Evolutionary conservation across 2,797 vertebrate genomes (phyloP).

Genomic region (Lagodon rhomboides): DNA sequence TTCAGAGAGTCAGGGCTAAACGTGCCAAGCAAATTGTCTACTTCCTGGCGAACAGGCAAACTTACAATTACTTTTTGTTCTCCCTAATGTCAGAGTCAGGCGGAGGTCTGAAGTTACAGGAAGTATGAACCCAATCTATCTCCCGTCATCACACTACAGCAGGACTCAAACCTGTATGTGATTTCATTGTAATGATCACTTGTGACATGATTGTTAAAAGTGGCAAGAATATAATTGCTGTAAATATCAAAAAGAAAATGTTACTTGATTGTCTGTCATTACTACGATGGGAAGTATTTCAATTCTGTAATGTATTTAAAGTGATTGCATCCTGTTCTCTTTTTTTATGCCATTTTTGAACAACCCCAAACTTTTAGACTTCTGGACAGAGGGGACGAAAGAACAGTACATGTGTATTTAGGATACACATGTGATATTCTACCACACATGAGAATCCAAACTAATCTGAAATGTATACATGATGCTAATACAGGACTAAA

Average conservation of each 20-base stretch:
- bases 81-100: slow-evolving; percentile 39
- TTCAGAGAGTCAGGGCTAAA: slow-evolving; percentile 71
- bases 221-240: slow-evolving; percentile 79
- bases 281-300: slow-evolving; percentile 73
- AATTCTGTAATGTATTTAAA: slow-evolving; percentile 78
- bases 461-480: slow-evolving; percentile 71
- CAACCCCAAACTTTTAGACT: slow-evolving; percentile 49
- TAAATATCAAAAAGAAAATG: slow-evolving; percentile 80
- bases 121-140: slow-evolving; percentile 56
- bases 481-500: slow-evolving; percentile 67
- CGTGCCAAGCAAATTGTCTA: slow-evolving; percentile 76
- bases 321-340: slow-evolving; percentile 73
- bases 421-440: slow-evolving; percentile 64
- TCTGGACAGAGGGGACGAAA: slow-evolving; percentile 50
- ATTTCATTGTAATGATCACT: slow-evolving; percentile 67
- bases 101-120: slow-evolving; percentile 46
- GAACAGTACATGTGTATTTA: slow-evolving; percentile 63
- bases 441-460: slow-evolving; percentile 62
- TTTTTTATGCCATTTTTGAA: slow-evolving; percentile 70
- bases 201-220: slow-evolving; percentile 74
- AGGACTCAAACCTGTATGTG: slow-evolving; percentile 71
- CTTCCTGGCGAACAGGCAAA: slow-evolving; percentile 46
- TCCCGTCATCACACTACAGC: slow-evolving; percentile 68
- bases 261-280: slow-evolving; percentile 76
- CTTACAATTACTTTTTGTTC: slow-evolving; percentile 44